Conservation (phyloP, 2,797 vertebrate species). For the Distichodus sexfasciatus region DNA sequence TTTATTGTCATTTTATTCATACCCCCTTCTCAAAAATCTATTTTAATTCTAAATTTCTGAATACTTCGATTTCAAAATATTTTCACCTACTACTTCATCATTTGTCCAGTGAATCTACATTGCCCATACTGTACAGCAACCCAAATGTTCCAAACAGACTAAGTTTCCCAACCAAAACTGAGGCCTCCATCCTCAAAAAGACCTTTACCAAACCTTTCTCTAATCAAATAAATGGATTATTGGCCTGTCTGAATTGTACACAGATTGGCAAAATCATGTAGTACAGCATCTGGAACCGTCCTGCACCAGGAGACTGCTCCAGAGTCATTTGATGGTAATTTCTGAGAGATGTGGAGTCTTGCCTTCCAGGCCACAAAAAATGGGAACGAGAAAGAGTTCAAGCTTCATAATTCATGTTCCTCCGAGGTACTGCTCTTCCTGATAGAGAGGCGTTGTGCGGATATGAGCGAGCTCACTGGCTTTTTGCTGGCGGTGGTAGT, state of each 20-base stretch:
- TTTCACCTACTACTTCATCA: no score
- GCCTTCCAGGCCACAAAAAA: slow-evolving; percentile 19
- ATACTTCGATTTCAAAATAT: no score
- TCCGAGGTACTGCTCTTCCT: slow-evolving; percentile 27
- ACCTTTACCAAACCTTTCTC: no score
- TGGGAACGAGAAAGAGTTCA: slow-evolving; percentile 14
- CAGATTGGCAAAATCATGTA: not conserved
- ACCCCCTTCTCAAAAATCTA: no score
- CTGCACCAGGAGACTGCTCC: slow-evolving; percentile 19
- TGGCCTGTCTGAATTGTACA: not conserved
- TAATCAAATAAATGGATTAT: slow-evolving; percentile 8
- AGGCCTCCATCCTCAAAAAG: no score
- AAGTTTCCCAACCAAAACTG: no score
- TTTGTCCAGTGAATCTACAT: no score
- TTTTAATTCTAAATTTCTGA: no score
- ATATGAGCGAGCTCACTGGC: slow-evolving; percentile 14
- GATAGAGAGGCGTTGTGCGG: slow-evolving; percentile 32
- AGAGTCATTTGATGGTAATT: slow-evolving; percentile 25
- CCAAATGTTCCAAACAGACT: no score
- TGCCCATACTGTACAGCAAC: no score
- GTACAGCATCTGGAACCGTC: slow-evolving; percentile 6
- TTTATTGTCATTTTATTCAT: no score
- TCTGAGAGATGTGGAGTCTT: slow-evolving; percentile 1
- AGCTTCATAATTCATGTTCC: slow-evolving; percentile 47
- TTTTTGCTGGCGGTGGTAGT: not conserved